Evolutionary conservation across 2,797 vertebrate species (phyloP).

Genomic region (Urosaurus nigricauda): DNA sequence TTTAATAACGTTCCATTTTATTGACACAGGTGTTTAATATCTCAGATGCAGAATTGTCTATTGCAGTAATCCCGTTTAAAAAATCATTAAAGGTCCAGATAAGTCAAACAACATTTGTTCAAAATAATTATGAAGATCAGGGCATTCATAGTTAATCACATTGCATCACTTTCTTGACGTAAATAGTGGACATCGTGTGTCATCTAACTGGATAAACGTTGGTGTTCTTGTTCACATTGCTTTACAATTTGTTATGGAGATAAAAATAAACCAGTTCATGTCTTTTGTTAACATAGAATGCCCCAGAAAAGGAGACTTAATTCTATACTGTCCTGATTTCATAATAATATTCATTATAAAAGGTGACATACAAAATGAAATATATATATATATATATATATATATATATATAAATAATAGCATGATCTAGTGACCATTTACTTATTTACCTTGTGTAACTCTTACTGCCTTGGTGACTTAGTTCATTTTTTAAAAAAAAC

Average conservation of each 20-base stretch:
- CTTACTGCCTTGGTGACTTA: neutral
- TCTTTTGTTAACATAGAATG: neutral
- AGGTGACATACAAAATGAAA: neutral
- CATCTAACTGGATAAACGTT: neutral
- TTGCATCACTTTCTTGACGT: neutral
- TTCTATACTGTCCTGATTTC: neutral
- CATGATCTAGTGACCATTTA: slow-evolving; percentile 2
- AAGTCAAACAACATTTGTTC: neutral
- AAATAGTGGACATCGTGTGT: neutral
- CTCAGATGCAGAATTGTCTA: neutral
- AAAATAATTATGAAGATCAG: neutral
- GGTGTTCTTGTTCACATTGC: neutral
- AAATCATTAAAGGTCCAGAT: neutral
- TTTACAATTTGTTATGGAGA: neutral
- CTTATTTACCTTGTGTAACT: neutral
- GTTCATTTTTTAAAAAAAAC: neutral
- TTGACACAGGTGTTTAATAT: neutral
- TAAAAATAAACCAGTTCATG: neutral
- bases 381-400: neutral
- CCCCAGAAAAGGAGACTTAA: neutral
- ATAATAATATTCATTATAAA: neutral
- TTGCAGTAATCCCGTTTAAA: too few species aligned
- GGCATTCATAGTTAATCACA: neutral
- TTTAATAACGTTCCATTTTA: neutral
- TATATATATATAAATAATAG: neutral